A percentile compares a stretch with the other conserved stretches of the same genome.
Conservation (phyloP, 2,888 invertebrate species). For the Synanthedon formicaeformis region DNA sequence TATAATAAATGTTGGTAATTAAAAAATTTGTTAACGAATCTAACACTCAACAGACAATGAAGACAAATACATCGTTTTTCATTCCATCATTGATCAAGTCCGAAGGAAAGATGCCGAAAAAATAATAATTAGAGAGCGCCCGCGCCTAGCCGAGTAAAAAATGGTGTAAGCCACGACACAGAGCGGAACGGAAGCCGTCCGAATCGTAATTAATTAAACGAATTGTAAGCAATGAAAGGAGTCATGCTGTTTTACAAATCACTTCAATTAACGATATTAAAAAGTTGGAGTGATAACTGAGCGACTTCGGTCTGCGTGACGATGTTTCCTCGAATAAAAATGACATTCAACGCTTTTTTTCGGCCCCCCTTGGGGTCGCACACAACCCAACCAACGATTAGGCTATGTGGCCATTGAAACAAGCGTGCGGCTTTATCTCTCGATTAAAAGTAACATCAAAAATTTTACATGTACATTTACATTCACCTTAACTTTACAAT, state of each 20-base stretch:
- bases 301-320: conserved; percentile 41
- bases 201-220: conserved; percentile 68
- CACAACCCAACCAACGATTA: conserved; percentile 15
- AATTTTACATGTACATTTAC: too few species aligned
- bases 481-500: neutral
- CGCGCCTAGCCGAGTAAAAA: conserved; percentile 46
- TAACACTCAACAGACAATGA: neutral
- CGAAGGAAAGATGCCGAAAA: conserved; percentile 10
- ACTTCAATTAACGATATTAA: conserved; percentile 70
- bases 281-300: conserved; percentile 59
- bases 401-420: conserved; percentile 21
- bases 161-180: conserved; percentile 46
- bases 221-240: conserved; percentile 69
- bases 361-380: conserved; percentile 19
- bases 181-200: conserved; percentile 60
- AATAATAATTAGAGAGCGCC: conserved; percentile 35
- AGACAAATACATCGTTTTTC: neutral
- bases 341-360: conserved; percentile 18
- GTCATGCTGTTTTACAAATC: conserved; percentile 71
- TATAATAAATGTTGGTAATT: too few species aligned
- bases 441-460: conserved; percentile 8
- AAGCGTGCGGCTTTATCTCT: conserved; percentile 59
- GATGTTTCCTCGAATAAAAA: conserved; percentile 25
- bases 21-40: too few species aligned
- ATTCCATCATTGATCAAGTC: conserved; percentile 3